phyloP scores from a whole-genome alignment of 2,113 vertebrate genomes.

The Leucopsar rothschildi region DNA sequence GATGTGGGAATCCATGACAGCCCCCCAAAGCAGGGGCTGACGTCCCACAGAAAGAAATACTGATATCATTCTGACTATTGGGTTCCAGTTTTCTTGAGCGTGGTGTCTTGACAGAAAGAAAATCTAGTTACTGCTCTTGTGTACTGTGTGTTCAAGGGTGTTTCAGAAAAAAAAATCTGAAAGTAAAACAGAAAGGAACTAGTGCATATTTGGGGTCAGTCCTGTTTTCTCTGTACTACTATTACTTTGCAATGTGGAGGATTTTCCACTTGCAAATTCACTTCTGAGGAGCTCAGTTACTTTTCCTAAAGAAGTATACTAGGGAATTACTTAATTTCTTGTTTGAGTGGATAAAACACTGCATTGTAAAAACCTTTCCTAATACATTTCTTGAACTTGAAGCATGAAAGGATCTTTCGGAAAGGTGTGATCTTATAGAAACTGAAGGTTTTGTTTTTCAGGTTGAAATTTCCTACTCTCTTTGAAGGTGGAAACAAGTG shows the following conservation, averaged over 20 bases:
- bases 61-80: accelerated
- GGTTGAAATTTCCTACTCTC: background rate
- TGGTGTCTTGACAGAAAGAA: accelerated
- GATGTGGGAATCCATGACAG: too few relatives aligned
- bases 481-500: background rate
- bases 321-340: background rate
- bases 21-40: background rate
- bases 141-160: background rate
- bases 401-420: background rate
- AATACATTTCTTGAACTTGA: background rate
- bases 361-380: background rate
- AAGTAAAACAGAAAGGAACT: background rate
- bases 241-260: background rate
- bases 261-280: background rate
- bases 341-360: background rate
- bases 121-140: background rate
- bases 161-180: background rate
- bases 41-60: background rate
- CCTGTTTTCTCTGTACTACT: background rate
- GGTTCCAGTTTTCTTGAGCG: background rate
- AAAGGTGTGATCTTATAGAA: background rate
- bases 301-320: background rate
- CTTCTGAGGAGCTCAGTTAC: background rate
- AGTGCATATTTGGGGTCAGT: background rate
- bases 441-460: background rate